Evolutionary conservation across 2,113 vertebrate genomes (phyloP).

Genomic region (Thalassoma bifasciatum): DNA sequence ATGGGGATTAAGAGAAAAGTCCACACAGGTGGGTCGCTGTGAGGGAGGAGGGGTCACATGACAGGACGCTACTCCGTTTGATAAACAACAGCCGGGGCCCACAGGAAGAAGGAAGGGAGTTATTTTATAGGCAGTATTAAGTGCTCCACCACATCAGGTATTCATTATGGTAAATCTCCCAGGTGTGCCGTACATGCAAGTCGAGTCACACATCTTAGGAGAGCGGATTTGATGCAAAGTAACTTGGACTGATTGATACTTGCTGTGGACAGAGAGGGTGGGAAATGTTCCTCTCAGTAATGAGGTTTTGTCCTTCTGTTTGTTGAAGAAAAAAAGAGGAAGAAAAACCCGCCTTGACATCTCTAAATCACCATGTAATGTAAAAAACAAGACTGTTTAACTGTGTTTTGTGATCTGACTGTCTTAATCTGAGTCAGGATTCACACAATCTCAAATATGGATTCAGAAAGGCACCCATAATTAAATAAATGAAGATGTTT

Average conservation of each 20-base stretch:
- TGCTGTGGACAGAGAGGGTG: not conserved
- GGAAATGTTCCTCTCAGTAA: not conserved
- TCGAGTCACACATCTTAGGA: conserved; percentile 46
- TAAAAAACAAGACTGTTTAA: too few relatives aligned
- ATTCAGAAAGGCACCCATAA: too few relatives aligned
- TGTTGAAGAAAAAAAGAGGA: too few relatives aligned
- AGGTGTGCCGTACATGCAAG: conserved; percentile 66
- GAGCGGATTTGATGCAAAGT: conserved; percentile 42
- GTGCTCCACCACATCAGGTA: conserved; percentile 74
- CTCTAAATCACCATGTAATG: too few relatives aligned
- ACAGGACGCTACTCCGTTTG: conserved; percentile 82
- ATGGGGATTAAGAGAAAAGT: conserved; percentile 82
- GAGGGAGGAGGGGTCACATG: conserved; percentile 78
- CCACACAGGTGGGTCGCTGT: conserved; percentile 82
- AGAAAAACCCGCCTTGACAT: too few relatives aligned
- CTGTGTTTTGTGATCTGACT: too few relatives aligned
- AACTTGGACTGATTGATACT: conserved; percentile 19
- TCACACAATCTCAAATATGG: too few relatives aligned
- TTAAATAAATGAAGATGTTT: too few relatives aligned
- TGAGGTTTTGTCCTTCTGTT: too few relatives aligned
- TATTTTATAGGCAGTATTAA: conserved; percentile 80
- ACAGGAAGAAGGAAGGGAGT: conserved; percentile 78
- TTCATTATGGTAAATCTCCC: conserved; percentile 77
- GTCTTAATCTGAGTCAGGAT: too few relatives aligned
- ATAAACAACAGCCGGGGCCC: conserved; percentile 76